phyloP scores from a whole-genome alignment of 2,888 invertebrate genomes.

The Fabriciana adippe region DNA sequence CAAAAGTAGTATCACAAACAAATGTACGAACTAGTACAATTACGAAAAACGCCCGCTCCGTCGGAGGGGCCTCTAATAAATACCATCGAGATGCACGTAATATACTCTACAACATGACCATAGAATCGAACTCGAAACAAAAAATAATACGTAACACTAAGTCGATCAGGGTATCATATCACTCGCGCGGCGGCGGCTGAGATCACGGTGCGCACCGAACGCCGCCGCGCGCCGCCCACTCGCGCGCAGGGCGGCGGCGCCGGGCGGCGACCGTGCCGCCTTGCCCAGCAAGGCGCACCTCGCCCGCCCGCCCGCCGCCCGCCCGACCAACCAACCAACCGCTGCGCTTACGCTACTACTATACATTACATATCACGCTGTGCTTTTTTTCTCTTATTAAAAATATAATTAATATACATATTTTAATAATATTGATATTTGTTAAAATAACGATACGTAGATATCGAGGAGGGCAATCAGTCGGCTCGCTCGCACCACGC shows the following conservation, averaged over 20 bases:
- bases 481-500: conserved; percentile 72
- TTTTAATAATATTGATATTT: conserved; percentile 79
- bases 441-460: conserved; percentile 80
- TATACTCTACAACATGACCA: conserved; percentile 78
- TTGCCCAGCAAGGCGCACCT: conserved; percentile 41
- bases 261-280: too few relatives aligned
- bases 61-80: conserved; percentile 72
- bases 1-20: conserved; percentile 84
- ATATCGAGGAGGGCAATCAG: conserved; percentile 79
- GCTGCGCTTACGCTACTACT: conserved; percentile 69
- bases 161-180: conserved; percentile 74
- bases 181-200: conserved; percentile 74
- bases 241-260: too few relatives aligned
- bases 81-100: conserved; percentile 75
- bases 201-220: conserved; percentile 66
- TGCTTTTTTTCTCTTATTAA: conserved; percentile 81
- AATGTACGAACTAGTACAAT: conserved; percentile 82
- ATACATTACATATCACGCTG: conserved; percentile 83
- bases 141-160: conserved; percentile 74
- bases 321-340: too few relatives aligned
- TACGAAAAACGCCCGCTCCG: conserved; percentile 76
- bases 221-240: conserved; percentile 50
- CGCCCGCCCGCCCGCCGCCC: conserved; percentile 44
- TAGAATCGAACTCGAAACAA: conserved; percentile 80
- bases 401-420: conserved; percentile 80